These are phyloP conservation scores for Picathartes gymnocephalus DNA, from an alignment of 2,113 vertebrate species.

Conservation along the genomic window DNA sequence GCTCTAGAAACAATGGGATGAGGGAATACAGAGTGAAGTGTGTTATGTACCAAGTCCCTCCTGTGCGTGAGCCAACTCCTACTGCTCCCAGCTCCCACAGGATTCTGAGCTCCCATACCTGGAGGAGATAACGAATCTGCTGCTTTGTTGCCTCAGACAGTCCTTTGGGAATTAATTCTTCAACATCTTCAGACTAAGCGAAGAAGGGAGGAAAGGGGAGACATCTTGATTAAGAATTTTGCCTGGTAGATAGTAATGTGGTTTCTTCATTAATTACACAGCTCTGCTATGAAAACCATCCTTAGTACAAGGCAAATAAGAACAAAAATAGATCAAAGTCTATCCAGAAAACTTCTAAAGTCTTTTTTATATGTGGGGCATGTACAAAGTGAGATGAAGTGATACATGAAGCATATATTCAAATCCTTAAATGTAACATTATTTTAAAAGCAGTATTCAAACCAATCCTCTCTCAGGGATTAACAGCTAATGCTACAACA, in stretches of 20 bases:
- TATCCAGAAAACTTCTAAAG: neutral
- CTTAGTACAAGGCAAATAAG: neutral
- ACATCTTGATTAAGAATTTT: slow-evolving; percentile 25
- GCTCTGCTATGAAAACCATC: neutral
- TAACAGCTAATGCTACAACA: neutral
- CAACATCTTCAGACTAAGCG: slow-evolving; percentile 82
- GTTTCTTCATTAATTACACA: slow-evolving; percentile 15
- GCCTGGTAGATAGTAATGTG: neutral
- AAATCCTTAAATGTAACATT: neutral
- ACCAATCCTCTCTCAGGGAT: neutral
- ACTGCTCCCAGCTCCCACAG: rapidly evolving
- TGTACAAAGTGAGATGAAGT: neutral
- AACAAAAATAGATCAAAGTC: slow-evolving; percentile 31
- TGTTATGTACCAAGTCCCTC: rapidly evolving
- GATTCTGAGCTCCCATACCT: slow-evolving; percentile 69
- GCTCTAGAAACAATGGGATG: rapidly evolving
- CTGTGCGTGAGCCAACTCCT: rapidly evolving
- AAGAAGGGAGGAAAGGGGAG: slow-evolving; percentile 32
- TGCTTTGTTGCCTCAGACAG: slow-evolving; percentile 95
- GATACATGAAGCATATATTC: neutral
- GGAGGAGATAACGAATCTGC: slow-evolving; percentile 95
- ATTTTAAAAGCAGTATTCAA: neutral
- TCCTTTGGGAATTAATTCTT: slow-evolving; percentile 89
- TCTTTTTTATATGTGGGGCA: neutral
- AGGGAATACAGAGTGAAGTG: neutral